Evolutionary conservation across 2,797 vertebrate species (phyloP).

Genomic region (Anguilla anguilla): DNA sequence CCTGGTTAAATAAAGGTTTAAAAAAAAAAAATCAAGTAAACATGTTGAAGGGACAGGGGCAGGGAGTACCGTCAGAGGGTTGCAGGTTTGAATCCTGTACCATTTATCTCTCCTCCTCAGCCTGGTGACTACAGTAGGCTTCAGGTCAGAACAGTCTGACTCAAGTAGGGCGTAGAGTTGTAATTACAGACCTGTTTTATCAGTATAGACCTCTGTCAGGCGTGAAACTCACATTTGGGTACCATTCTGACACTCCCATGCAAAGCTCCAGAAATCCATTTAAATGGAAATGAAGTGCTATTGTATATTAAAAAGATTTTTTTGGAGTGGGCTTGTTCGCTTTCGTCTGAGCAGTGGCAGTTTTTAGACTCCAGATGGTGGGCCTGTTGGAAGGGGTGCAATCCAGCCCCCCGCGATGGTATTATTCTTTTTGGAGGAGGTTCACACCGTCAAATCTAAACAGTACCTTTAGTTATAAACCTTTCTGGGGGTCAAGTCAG

Average conservation of each 20-base stretch:
- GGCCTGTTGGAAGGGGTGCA: background rate
- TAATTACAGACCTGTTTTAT: background rate
- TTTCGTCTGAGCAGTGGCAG: background rate
- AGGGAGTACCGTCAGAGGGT: background rate
- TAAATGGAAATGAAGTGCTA: background rate
- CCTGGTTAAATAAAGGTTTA: too few relatives aligned
- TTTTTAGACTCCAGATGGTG: background rate
- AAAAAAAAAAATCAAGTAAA: background rate
- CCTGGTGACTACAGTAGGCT: too few relatives aligned
- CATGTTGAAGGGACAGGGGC: background rate
- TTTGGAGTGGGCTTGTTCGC: background rate
- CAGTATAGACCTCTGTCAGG: background rate
- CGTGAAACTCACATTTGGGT: background rate
- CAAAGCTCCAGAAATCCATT: background rate
- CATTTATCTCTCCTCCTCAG: too few relatives aligned
- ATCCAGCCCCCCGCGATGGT: background rate
- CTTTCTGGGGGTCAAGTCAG: background rate
- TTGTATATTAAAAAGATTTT: background rate
- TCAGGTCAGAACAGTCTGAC: too few relatives aligned
- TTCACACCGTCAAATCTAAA: background rate
- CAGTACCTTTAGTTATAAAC: background rate
- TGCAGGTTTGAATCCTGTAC: too few relatives aligned
- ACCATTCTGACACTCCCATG: background rate
- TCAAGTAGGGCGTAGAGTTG: too few relatives aligned
- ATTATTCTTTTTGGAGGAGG: background rate